Conservation (phyloP, 2,888 invertebrate species). For the Cryptosula pallasiana region DNA sequence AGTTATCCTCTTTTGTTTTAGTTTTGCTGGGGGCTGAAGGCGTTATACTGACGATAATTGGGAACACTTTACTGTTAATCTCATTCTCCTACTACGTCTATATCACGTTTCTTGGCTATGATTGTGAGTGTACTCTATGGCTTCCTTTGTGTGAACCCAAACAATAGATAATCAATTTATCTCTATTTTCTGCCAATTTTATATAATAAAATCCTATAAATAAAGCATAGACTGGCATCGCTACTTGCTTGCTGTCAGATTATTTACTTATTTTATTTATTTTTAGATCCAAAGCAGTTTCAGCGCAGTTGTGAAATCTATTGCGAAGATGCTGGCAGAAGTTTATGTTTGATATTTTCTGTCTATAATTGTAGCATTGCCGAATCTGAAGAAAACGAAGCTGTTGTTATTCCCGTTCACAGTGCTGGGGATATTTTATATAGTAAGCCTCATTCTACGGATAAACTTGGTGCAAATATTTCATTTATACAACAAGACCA, state of each 20-base stretch:
- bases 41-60: slow-evolving; percentile 74
- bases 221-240: no score
- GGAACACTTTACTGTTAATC: slow-evolving; percentile 88
- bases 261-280: no score
- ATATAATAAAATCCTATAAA: no score
- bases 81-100: slow-evolving; percentile 88
- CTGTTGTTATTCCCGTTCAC: slow-evolving; percentile 79
- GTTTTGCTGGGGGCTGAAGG: slow-evolving; percentile 71
- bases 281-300: no score
- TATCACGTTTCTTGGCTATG: slow-evolving; percentile 94
- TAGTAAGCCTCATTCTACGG: slow-evolving; percentile 69
- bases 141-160: background rate
- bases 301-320: no score
- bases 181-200: no score
- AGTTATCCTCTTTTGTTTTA: no score
- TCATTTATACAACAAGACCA: slow-evolving; percentile 1
- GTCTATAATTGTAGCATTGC: slow-evolving; percentile 65
- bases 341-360: no score
- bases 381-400: slow-evolving; percentile 78
- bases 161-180: no score
- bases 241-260: no score
- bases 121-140: slow-evolving; percentile 51
- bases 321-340: no score
- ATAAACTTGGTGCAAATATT: slow-evolving; percentile 65
- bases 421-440: slow-evolving; percentile 68